phyloP scores from a whole-genome alignment of 2,888 invertebrate species.

The Thereva nobilitata region DNA sequence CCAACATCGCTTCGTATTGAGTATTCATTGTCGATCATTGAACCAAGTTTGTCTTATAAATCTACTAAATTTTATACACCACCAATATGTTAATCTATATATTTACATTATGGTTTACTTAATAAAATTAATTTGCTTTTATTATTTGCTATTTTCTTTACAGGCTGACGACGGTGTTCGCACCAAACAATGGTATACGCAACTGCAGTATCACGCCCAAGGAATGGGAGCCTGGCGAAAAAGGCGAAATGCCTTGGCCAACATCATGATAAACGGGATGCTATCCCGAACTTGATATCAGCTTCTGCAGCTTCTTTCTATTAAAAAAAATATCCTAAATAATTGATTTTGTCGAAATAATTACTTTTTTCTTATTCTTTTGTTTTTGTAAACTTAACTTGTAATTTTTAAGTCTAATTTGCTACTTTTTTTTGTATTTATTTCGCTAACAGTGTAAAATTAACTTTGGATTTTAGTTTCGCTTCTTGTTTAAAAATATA shows the following conservation, averaged over 20 bases:
- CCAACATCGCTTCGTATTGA: too few relatives aligned
- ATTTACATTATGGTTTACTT: too few relatives aligned
- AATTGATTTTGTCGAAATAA: not conserved
- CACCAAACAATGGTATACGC: conserved; percentile 87
- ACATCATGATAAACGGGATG: conserved; percentile 94
- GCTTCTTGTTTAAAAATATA: conserved; percentile 2
- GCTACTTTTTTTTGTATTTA: conserved; percentile 21
- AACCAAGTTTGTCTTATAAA: too few relatives aligned
- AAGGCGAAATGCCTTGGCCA: conserved; percentile 90
- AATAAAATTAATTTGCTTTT: conserved; percentile 1
- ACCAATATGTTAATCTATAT: too few relatives aligned
- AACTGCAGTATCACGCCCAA: conserved; percentile 87
- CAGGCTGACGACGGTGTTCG: conserved; percentile 87
- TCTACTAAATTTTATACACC: too few relatives aligned
- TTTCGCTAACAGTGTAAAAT: conserved; percentile 31
- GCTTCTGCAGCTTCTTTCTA: not conserved
- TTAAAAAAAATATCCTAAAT: not conserved
- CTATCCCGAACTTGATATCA: conserved; percentile 54
- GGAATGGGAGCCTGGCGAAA: conserved; percentile 92
- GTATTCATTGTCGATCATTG: too few relatives aligned
- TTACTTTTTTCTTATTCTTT: not conserved
- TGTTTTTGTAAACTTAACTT: conserved; percentile 14
- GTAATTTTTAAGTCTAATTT: conserved; percentile 13
- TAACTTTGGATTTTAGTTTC: conserved; percentile 9
- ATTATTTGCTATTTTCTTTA: conserved; percentile 30